A percentile compares a stretch with the other conserved stretches of the same genome.
phyloP scores from a whole-genome alignment of 2,113 vertebrate genomes.

The Ariopsis seemanni region DNA sequence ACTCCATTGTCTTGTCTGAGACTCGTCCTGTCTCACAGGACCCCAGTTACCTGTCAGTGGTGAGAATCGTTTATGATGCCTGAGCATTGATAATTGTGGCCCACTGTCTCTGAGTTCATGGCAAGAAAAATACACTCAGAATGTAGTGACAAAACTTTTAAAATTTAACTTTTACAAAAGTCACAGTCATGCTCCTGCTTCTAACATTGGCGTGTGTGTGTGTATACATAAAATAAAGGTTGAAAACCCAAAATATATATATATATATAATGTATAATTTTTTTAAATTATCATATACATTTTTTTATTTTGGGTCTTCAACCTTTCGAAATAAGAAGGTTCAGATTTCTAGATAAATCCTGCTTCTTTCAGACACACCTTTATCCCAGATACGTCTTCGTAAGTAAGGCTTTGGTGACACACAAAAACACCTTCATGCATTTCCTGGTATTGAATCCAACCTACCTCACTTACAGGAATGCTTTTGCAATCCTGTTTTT shows the following conservation, averaged over 20 bases:
- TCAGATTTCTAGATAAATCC: constrained; percentile 22
- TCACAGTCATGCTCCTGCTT: background rate
- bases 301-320: background rate
- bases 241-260: background rate
- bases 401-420: constrained; percentile 66
- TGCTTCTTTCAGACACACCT: constrained; percentile 35
- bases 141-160: background rate
- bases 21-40: constrained; percentile 1
- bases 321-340: background rate
- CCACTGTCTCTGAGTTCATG: background rate
- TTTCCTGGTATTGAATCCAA: constrained; percentile 52
- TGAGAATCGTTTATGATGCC: background rate
- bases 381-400: constrained; percentile 68
- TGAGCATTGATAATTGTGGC: background rate
- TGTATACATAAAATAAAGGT: too few species aligned
- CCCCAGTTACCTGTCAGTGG: constrained; percentile 4
- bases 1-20: constrained; percentile 31
- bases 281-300: too few species aligned
- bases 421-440: constrained; percentile 43
- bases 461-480: constrained; percentile 50
- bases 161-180: background rate
- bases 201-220: too few species aligned
- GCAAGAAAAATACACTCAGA: background rate
- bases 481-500: constrained; percentile 51
- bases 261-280: background rate